Percentiles rank a stretch among this genome's conserved stretches.
phyloP scores from a whole-genome alignment of 2,113 vertebrate species.

The Hypomesus transpacificus region DNA sequence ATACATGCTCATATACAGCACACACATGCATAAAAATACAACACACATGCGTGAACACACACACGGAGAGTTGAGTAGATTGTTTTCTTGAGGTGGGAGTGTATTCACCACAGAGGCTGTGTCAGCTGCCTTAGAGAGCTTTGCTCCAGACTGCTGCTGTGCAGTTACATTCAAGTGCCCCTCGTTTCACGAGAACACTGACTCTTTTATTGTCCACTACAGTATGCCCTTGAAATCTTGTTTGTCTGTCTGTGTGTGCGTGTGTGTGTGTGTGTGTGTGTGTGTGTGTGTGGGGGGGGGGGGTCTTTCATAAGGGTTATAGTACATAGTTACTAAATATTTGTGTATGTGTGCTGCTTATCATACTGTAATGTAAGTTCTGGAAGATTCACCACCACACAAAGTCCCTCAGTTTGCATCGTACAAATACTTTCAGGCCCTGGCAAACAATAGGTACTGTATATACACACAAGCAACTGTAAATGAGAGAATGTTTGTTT shows the following conservation, averaged over 20 bases:
- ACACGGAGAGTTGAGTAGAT: neutral
- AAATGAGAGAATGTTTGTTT: too few relatives aligned
- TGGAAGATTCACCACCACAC: too few relatives aligned
- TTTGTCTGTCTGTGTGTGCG: neutral
- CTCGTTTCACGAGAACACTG: too few relatives aligned
- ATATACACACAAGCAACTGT: too few relatives aligned
- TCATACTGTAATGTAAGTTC: too few relatives aligned
- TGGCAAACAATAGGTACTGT: too few relatives aligned
- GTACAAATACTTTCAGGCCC: too few relatives aligned
- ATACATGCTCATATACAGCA: neutral
- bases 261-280: slow-evolving; percentile 2
- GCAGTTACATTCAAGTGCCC: too few relatives aligned
- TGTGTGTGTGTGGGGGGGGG: neutral
- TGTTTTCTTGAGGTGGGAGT: too few relatives aligned
- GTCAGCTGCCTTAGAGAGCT: neutral
- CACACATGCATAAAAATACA: neutral
- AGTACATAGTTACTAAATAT: neutral
- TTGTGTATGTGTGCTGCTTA: neutral
- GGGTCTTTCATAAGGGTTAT: neutral
- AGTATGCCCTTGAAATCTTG: neutral
- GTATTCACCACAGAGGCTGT: neutral
- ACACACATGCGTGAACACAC: neutral
- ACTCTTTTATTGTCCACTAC: too few relatives aligned
- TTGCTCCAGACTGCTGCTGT: neutral
- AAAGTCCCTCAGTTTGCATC: too few relatives aligned